A percentile compares a stretch with the other conserved stretches of the same genome.
Evolutionary conservation across 2,113 vertebrate genomes (phyloP).

Genomic region (Protomyctophum bolini): DNA sequence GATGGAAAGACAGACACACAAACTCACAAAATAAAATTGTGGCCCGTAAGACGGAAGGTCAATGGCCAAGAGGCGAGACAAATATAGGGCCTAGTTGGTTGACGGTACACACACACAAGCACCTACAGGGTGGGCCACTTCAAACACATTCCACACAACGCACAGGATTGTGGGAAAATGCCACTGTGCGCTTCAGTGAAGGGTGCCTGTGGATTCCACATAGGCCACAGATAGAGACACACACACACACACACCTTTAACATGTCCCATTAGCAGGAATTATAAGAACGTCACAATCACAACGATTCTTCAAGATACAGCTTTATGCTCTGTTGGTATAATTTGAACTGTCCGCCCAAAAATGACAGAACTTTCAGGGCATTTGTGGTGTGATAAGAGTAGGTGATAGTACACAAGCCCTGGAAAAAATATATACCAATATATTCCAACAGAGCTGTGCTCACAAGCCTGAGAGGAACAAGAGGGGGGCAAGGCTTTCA

Average conservation of each 20-base stretch:
- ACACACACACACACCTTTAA: background rate
- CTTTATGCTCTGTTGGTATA: background rate
- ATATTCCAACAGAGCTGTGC: conserved; percentile 53
- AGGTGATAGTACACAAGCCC: conserved; percentile 10
- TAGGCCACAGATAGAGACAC: conserved; percentile 30
- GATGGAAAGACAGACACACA: conserved; percentile 11
- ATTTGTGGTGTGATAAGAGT: background rate
- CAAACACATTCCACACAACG: conserved; percentile 80
- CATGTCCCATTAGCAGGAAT: background rate
- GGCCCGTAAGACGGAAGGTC: conserved; percentile 43
- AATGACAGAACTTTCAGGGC: background rate
- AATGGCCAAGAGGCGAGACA: conserved; percentile 47
- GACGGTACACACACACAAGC: conserved; percentile 19
- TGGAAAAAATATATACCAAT: conserved; percentile 31
- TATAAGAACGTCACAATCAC: background rate
- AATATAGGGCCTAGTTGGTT: too few species aligned
- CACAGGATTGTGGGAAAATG: conserved; percentile 75
- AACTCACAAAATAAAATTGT: conserved; percentile 21
- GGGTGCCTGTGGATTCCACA: conserved; percentile 57
- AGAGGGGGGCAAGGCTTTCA: conserved; percentile 55
- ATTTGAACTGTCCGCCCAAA: background rate
- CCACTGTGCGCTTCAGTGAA: conserved; percentile 67
- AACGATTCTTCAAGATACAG: background rate
- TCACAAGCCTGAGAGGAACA: conserved; percentile 64
- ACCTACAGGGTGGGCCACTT: conserved; percentile 79